Conservation (phyloP, 2,797 vertebrate genomes). For the Intellagama lesueurii region DNA sequence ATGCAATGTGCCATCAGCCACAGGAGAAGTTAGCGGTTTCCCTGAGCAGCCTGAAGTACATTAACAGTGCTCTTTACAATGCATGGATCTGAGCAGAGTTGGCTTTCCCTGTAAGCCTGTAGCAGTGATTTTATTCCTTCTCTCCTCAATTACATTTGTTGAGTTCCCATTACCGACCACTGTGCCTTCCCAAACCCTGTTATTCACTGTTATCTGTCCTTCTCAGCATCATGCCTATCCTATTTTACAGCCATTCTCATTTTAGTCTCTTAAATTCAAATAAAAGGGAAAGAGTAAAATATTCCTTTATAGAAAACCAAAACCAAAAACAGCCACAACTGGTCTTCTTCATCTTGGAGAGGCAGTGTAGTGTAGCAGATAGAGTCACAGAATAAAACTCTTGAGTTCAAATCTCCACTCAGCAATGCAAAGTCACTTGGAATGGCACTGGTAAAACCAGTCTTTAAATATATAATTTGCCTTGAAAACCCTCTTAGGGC, state of each 20-base stretch:
- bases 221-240: not conserved
- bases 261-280: constrained; percentile 1
- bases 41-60: not conserved
- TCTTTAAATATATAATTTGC: no score
- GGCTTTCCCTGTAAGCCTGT: not conserved
- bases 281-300: not conserved
- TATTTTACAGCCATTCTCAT: not conserved
- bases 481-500: no score
- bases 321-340: not conserved
- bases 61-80: fast-evolving
- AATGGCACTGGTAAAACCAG: no score
- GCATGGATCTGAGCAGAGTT: not conserved
- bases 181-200: not conserved
- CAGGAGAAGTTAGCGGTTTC: not conserved
- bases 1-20: not conserved
- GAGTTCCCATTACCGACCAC: not conserved
- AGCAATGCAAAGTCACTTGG: no score
- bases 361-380: no score
- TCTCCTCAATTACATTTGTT: not conserved
- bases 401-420: no score
- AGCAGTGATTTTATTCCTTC: not conserved
- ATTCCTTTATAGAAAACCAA: not conserved
- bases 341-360: not conserved
- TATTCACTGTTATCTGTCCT: not conserved
- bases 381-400: no score